These are phyloP conservation scores for Marmota monax DNA, from an alignment of 2,113 vertebrate species.

Conservation along the genomic window DNA sequence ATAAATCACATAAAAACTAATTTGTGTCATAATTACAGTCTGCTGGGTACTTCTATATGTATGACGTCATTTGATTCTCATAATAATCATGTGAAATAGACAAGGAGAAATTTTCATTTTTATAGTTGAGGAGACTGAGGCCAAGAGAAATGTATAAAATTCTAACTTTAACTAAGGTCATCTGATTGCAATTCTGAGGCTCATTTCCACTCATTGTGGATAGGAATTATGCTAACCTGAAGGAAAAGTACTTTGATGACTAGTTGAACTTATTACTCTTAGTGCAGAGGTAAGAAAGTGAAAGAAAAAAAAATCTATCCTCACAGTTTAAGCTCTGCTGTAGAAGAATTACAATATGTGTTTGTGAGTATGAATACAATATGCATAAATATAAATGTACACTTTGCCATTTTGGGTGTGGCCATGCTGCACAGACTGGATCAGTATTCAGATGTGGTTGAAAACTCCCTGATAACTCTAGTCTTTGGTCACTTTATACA, in stretches of 20 bases:
- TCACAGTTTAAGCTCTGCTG: background rate
- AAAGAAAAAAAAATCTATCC: background rate
- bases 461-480: background rate
- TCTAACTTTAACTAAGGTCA: background rate
- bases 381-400: background rate
- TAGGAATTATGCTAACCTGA: background rate
- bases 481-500: background rate
- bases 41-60: background rate
- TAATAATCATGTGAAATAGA: background rate
- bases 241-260: background rate
- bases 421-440: background rate
- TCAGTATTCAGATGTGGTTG: background rate
- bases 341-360: background rate
- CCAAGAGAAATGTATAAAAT: background rate
- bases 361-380: background rate
- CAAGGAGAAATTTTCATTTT: conserved; percentile 36
- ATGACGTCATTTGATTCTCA: background rate
- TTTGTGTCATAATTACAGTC: background rate
- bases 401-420: background rate
- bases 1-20: conserved; percentile 3
- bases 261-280: background rate
- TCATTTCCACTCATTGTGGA: background rate
- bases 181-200: background rate
- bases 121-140: background rate
- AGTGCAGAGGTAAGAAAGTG: background rate